Evolutionary conservation across 2,888 invertebrate species (phyloP), one percentile per base, ranked within the genome.

Genomic region (Dasysyrphus tricinctus): DNA sequence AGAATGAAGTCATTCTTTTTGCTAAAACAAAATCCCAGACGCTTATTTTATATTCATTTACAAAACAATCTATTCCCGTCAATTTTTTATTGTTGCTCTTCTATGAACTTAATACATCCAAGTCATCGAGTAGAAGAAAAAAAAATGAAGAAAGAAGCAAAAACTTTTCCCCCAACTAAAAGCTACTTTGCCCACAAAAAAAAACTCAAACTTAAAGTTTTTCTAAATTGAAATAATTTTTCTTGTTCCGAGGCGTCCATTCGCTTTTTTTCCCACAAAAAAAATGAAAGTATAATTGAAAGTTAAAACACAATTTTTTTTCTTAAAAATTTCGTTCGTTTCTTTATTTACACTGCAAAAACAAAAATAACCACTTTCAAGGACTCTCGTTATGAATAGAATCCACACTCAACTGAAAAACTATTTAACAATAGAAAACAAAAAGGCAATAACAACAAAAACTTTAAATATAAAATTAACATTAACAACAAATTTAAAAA

Each of bases 391-490:
- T 65, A n/a, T n/a, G 29, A 49, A 39, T n/a, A 51, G 42, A 56
- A 63, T 72, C 65, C 59, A 34, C 63, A 67, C 63, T 65, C n/a
- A 56, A 42, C 44, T 37, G 44, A 47, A 69, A 37, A 79, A 65
- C 51, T 69, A 69, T 69, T 69, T 78, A 63, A 74, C 37, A 63
- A 61, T 29, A 51, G 1, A 47, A 82, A 39, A 82, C 44, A 73
- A 67, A 80, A 65, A 65, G 16, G 47, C 57, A 65, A 73, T 76
- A 77, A 79, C 73, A 80, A 82, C 65, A 37, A 72, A 44, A 86
- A 51, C 12, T 49, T 86, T 82, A 81, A 75, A 77, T 56, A 81
- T 63, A 76, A 85, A 85, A 80, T 84, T 84, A 78, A 86, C 67
- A 74, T 65, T 77, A 75, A 77, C 67, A 76, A 78, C 67, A 67